Evolutionary conservation across 2,888 invertebrate species (phyloP).

Genomic region (Monoplex corrugatus): DNA sequence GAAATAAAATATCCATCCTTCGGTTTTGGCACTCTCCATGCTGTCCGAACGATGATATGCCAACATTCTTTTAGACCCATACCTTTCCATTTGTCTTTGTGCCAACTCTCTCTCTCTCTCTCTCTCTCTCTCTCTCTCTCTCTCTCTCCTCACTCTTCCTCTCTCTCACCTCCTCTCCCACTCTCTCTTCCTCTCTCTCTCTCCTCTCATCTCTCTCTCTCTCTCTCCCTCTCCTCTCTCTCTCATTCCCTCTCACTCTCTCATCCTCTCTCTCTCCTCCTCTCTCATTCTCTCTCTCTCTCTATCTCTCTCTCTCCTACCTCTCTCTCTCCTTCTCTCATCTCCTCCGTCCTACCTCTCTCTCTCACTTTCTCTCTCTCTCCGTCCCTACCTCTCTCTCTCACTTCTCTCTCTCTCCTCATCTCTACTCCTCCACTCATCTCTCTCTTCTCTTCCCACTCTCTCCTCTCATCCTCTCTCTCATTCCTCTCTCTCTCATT

Average conservation of each 20-base stretch:
- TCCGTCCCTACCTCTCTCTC: not conserved
- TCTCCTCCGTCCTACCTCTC: too few species aligned
- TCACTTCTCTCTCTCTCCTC: not conserved
- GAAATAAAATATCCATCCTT: too few species aligned
- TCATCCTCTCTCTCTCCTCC: not conserved
- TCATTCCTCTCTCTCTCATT: not conserved
- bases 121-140: not conserved
- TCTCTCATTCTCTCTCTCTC: conserved; percentile 24
- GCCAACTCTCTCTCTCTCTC: not conserved
- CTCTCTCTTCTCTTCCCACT: not conserved
- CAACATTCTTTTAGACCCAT: too few species aligned
- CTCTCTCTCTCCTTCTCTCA: not conserved
- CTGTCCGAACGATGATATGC: too few species aligned
- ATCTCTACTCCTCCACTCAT: not conserved
- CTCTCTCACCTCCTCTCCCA: not conserved
- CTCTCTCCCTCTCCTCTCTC: not conserved
- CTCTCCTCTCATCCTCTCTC: not conserved
- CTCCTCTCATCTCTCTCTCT: not conserved
- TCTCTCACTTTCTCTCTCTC: not conserved
- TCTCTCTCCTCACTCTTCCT: not conserved
- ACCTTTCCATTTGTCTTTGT: not conserved
- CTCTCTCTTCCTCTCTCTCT: too few species aligned
- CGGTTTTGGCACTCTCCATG: too few species aligned
- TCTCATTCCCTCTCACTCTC: not conserved
- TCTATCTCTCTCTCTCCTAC: not conserved